Evolutionary conservation across 2,888 invertebrate species (phyloP).

Genomic region (Parascotia fuliginaria): DNA sequence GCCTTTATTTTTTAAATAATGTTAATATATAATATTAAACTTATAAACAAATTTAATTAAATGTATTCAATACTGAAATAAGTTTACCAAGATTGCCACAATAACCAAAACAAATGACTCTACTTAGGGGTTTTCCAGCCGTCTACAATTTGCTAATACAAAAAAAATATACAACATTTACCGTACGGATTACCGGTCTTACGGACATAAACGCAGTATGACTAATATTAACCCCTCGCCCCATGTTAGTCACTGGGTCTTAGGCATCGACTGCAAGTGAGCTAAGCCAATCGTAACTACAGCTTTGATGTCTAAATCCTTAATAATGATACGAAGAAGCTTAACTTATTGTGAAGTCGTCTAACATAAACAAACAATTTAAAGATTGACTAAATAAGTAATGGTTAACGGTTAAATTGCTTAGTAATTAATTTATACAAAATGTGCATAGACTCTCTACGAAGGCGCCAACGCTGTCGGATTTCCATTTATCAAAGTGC

Average conservation of each 20-base stretch:
- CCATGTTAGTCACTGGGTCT: not conserved
- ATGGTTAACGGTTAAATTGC: not conserved
- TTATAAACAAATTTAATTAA: no score
- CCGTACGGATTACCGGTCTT: not conserved
- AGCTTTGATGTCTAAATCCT: not conserved
- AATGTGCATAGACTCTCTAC: constrained; percentile 5
- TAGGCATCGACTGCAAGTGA: not conserved
- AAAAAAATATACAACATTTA: not conserved
- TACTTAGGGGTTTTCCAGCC: not conserved
- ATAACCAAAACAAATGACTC: not conserved
- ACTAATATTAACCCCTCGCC: not conserved
- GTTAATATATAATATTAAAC: no score
- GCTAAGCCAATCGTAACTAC: not conserved
- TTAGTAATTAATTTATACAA: constrained; percentile 5
- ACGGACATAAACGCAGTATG: not conserved
- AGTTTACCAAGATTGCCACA: not conserved
- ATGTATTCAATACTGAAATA: no score
- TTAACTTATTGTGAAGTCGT: not conserved
- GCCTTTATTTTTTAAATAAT: no score
- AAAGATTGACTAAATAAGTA: not conserved
- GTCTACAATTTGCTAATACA: not conserved
- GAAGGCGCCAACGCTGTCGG: constrained; percentile 18
- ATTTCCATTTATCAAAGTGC: constrained; percentile 35
- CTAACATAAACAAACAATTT: not conserved
- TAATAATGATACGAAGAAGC: not conserved